Conservation (phyloP, 2,797 vertebrate species). For the Notamacropus eugenii region DNA sequence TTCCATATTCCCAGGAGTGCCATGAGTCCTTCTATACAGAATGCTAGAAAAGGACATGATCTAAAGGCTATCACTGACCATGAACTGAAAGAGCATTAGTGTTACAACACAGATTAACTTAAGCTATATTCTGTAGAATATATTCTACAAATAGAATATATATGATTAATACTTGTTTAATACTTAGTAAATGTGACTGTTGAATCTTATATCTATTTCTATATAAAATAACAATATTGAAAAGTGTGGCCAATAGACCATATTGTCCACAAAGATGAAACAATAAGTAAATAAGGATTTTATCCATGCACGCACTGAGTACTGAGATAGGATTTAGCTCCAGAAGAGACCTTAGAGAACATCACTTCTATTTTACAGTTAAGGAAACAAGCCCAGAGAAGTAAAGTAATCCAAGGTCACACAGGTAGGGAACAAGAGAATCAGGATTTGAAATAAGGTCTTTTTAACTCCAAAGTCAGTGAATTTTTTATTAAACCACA, state of each 20-base stretch:
- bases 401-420: conserved; percentile 52
- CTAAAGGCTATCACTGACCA: neutral
- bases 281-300: neutral
- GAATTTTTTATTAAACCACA: conserved; percentile 54
- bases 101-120: neutral
- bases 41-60: neutral
- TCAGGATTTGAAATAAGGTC: conserved; percentile 54
- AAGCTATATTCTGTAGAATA: conserved; percentile 34
- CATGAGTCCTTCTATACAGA: neutral
- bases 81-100: neutral
- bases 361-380: neutral
- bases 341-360: neutral
- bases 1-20: neutral
- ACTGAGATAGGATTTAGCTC: neutral
- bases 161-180: conserved; percentile 80
- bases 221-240: conserved; percentile 94
- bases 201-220: conserved; percentile 88
- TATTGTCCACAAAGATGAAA: neutral
- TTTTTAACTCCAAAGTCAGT: conserved; percentile 41
- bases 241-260: neutral
- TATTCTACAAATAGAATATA: conserved; percentile 82
- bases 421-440: conserved; percentile 63
- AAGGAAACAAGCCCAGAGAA: neutral
- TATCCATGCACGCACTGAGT: neutral
- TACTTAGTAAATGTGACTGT: conserved; percentile 83